phyloP scores from a whole-genome alignment of 2,797 vertebrate species.

The Mormyrus hasselquistii region DNA sequence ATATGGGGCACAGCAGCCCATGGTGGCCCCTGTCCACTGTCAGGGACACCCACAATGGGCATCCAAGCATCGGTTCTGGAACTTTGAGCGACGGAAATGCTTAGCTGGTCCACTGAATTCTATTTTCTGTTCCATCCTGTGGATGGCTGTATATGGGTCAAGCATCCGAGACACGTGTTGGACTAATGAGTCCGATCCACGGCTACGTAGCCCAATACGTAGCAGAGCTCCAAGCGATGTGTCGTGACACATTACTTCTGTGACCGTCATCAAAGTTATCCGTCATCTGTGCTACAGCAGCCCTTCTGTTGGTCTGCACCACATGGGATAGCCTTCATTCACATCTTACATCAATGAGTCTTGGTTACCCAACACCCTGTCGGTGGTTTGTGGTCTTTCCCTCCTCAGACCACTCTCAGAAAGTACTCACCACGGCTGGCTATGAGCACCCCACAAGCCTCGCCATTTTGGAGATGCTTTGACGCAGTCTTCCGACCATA shows the following conservation, averaged over 20 bases:
- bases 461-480: background rate
- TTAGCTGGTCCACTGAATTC: background rate
- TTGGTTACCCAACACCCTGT: background rate
- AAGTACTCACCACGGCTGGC: background rate
- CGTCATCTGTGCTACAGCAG: background rate
- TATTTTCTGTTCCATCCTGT: background rate
- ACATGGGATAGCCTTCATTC: background rate
- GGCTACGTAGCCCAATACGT: background rate
- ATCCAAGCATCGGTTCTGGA: background rate
- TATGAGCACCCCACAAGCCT: background rate
- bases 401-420: background rate
- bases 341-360: background rate
- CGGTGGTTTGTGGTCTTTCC: background rate
- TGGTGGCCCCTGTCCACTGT: background rate
- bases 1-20: background rate
- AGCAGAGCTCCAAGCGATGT: background rate
- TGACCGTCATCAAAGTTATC: background rate
- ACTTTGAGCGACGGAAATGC: background rate
- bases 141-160: background rate
- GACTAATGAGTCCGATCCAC: background rate
- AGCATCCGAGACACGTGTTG: background rate
- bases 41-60: background rate
- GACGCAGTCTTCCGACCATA: background rate
- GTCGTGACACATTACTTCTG: background rate
- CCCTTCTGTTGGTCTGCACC: background rate